phyloP scores from a whole-genome alignment of 2,888 invertebrate species.

The Escarpia spicata region DNA sequence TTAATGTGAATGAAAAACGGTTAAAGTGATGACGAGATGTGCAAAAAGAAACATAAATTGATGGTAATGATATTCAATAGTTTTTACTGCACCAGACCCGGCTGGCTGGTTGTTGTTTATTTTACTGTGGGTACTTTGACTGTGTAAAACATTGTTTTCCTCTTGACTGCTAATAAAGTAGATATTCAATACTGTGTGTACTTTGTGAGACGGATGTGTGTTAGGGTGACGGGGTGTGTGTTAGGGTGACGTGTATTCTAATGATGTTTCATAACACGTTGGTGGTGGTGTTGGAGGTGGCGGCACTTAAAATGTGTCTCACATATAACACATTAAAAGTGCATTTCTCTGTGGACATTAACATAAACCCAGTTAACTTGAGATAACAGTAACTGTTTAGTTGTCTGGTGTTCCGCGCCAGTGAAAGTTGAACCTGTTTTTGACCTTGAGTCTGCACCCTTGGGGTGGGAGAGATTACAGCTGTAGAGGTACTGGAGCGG shows the following conservation, averaged over 20 bases:
- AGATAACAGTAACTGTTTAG: neutral
- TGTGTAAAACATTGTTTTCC: neutral
- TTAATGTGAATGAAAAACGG: neutral
- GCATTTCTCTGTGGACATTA: neutral
- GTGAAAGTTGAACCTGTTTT: neutral
- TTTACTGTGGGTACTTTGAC: neutral
- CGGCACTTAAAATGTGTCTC: neutral
- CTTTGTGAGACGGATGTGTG: neutral
- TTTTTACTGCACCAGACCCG: neutral
- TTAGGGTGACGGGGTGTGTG: neutral
- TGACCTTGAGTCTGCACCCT: too few relatives aligned
- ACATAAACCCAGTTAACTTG: constrained; percentile 1
- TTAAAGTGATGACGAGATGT: neutral
- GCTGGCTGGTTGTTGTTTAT: neutral
- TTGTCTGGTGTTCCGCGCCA: neutral
- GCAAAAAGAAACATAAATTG: neutral
- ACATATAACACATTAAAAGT: neutral
- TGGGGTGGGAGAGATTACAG: too few relatives aligned
- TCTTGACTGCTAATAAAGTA: neutral
- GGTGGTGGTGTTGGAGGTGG: neutral
- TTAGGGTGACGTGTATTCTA: neutral
- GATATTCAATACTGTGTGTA: neutral
- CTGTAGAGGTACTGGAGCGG: too few relatives aligned
- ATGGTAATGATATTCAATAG: neutral
- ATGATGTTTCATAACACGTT: neutral